Base-by-base conservation (phyloP, 2,797 vertebrate species). In the Acomys russatus region DNA sequence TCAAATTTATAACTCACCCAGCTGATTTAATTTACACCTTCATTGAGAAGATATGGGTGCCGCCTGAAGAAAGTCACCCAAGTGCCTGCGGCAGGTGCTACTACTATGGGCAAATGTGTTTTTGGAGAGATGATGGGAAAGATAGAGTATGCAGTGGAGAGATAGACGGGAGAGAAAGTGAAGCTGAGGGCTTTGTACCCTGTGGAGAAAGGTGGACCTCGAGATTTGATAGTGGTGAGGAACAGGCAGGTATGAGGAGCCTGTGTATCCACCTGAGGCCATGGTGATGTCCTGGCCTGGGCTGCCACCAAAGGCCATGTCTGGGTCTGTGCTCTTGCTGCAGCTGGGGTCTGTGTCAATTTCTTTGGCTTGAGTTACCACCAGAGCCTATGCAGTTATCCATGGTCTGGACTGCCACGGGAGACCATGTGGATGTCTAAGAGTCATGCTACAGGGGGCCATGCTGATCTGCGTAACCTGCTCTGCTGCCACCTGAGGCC, bases 1-100 rank as follows among this genome's bases (percentile, higher is more conserved):
- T 96, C 76, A 74, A 64, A 66, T 83, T 88, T 92, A 82, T 68
- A 83, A 84, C 88, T 79, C 76, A 28, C 11, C 25, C n/a, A 56
- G 10, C 14, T 93, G 44, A 71, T 74, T 95, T 83, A 51, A 87
- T 51, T 89, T 54, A 59, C 33, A 44, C 44, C n/a, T 88, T 74
- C 54, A 84, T 70, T 85, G 68, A 66, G 30, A 33, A 95, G 91
- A 83, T 56, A 56, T 76, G 38, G 73, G 12, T 2, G 5, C 44
- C 3, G 12, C 23, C 38, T 49, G 73, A 76, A 49, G 73, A 49
- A 76, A 49, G 23, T 49, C 12, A 76, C 38, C 38, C 38, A 49
- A 76, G 73, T 49, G 23, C 73, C 23, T 12, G 44, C 14, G 11
- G 14, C 44, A 38, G 73, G 38, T 28, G 25, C 73, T 38, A 49